These are phyloP conservation scores for Gyps fulvus DNA, from an alignment of 2,113 vertebrate genomes.

Conservation along the genomic window DNA sequence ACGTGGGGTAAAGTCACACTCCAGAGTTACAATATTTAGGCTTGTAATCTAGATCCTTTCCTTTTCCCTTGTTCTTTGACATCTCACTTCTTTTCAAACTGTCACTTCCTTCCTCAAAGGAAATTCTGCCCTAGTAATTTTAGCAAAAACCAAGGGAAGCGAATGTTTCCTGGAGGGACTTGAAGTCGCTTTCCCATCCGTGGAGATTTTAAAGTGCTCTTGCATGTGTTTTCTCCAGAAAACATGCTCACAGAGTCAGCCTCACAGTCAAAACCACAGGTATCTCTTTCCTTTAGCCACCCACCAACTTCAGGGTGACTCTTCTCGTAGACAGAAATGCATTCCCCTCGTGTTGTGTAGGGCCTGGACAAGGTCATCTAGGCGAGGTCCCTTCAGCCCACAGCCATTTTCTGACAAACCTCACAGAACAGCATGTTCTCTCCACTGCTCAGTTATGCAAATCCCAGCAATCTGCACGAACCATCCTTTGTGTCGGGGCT, in stretches of 20 bases:
- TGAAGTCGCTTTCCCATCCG: background rate
- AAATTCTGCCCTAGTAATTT: slow-evolving; percentile 52
- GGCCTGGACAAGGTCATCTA: background rate
- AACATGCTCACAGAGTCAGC: background rate
- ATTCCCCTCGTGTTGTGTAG: background rate
- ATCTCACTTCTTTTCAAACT: slow-evolving; percentile 15
- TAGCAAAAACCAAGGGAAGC: background rate
- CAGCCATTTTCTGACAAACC: background rate
- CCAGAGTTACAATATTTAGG: background rate
- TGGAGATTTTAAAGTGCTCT: slow-evolving; percentile 7
- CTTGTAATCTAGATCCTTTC: background rate
- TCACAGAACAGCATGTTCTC: background rate
- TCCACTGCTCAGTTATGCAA: background rate
- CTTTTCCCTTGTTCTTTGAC: background rate
- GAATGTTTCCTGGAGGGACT: background rate
- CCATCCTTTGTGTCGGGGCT: background rate
- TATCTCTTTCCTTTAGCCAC: background rate
- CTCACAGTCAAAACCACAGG: background rate
- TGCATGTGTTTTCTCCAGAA: background rate
- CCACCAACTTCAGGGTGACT: background rate
- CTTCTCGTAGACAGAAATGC: fast-evolving
- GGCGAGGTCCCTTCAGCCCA: background rate
- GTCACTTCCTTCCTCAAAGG: background rate
- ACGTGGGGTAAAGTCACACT: background rate
- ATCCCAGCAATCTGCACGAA: background rate